Conservation (phyloP, 2,113 vertebrate species). For the Oncorhynchus clarkii region DNA sequence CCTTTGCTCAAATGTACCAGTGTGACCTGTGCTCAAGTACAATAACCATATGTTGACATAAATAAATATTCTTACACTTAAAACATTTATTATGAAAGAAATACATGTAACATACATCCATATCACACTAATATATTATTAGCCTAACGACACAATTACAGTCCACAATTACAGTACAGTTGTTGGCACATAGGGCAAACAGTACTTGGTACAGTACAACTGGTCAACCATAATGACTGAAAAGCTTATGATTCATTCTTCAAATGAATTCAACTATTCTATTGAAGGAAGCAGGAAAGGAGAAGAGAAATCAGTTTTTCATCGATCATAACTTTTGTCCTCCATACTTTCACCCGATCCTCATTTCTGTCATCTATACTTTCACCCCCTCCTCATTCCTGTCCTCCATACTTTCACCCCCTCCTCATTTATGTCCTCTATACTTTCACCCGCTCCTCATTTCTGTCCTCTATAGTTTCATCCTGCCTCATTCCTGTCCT, state of each 20-base stretch:
- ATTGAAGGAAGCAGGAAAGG: background rate
- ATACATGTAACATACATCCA: background rate
- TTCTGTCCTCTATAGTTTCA: too few species aligned
- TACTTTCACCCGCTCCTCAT: too few species aligned
- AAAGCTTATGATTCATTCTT: background rate
- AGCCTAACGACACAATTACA: background rate
- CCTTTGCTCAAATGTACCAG: background rate
- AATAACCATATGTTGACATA: background rate
- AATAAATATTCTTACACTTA: background rate
- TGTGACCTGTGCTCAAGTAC: background rate
- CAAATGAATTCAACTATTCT: background rate
- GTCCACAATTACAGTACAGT: background rate
- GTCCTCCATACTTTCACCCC: too few species aligned
- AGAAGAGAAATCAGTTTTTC: background rate
- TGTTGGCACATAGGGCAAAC: background rate
- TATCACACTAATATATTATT: background rate
- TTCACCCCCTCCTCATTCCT: too few species aligned
- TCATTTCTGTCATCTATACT: too few species aligned
- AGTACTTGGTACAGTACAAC: background rate
- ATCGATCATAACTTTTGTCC: constrained; percentile 10
- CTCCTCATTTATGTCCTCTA: too few species aligned
- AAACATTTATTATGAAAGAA: background rate
- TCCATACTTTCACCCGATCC: background rate
- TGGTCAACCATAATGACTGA: background rate
- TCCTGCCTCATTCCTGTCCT: too few species aligned